Percentiles rank a stretch among this genome's conserved stretches.
These are phyloP conservation scores for Heterodera schachtii DNA, from an alignment of 1,140 invertebrate genomes.

Conservation along the genomic window DNA sequence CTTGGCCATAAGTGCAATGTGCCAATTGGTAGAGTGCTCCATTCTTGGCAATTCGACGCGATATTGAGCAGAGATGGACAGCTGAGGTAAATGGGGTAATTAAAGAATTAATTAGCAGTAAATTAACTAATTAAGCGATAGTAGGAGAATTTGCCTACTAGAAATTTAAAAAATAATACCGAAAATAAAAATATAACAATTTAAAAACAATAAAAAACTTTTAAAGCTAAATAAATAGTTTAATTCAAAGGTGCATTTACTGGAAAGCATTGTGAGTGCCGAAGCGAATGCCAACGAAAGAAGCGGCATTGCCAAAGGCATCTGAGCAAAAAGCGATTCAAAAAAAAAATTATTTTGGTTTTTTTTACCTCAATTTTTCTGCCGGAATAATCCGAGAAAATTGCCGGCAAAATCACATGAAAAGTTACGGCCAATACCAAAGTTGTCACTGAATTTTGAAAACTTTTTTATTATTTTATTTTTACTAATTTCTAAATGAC, in stretches of 20 bases:
- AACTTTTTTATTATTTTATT: not conserved
- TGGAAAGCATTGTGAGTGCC: not conserved
- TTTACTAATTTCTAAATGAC: no score
- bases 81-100: constrained; percentile 10
- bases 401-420: constrained; percentile 36
- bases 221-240: no score
- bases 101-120: no score
- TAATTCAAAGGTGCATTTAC: not conserved
- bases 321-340: constrained; percentile 27
- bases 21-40: constrained; percentile 42
- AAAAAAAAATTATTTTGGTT: constrained; percentile 13
- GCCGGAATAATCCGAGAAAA: constrained; percentile 30
- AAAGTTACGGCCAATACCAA: constrained; percentile 26
- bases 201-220: no score
- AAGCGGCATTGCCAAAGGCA: constrained; percentile 6
- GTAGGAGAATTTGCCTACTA: no score
- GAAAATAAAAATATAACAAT: no score
- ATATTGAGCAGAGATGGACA: constrained; percentile 28
- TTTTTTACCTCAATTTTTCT: not conserved
- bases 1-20: constrained; percentile 27
- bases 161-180: no score
- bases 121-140: no score
- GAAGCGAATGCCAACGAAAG: constrained; percentile 6
- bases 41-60: constrained; percentile 35
- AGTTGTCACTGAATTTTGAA: constrained; percentile 34